Evolutionary conservation across 1,140 invertebrate genomes (phyloP).

Genomic region (Zaprionus capensis): DNA sequence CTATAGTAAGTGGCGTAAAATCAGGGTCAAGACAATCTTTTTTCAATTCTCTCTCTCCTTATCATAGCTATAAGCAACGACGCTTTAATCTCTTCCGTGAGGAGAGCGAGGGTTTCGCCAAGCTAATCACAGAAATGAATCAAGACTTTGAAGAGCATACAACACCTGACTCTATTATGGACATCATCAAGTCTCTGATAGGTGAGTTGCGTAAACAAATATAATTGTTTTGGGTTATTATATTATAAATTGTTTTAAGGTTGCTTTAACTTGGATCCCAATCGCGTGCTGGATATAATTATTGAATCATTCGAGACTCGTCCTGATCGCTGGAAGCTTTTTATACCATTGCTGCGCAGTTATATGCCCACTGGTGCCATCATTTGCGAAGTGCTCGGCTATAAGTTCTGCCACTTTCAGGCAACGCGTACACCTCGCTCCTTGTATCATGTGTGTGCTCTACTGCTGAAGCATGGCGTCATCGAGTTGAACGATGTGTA

Average conservation of each 20-base stretch:
- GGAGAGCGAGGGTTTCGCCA: slow-evolving; percentile 99
- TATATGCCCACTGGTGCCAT: slow-evolving; percentile 94
- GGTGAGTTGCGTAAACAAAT: slow-evolving; percentile 86
- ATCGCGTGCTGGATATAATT: slow-evolving; percentile 97
- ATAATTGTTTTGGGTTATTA: background rate
- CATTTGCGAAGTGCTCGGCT: slow-evolving; percentile 96
- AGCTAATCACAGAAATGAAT: slow-evolving; percentile 98
- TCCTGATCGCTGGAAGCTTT: slow-evolving; percentile 90
- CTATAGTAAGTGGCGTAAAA: slow-evolving; percentile 93
- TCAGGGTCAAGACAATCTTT: background rate
- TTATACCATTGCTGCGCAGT: slow-evolving; percentile 92
- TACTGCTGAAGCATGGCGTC: slow-evolving; percentile 94
- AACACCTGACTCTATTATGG: slow-evolving; percentile 88
- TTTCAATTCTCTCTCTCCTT: background rate
- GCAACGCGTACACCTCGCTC: slow-evolving; percentile 90
- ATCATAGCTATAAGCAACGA: slow-evolving; percentile 97
- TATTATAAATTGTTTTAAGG: slow-evolving; percentile 86
- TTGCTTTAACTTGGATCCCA: slow-evolving; percentile 99
- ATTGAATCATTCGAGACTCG: slow-evolving; percentile 98
- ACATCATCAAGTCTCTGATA: slow-evolving; percentile 96
- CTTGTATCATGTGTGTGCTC: slow-evolving; percentile 94
- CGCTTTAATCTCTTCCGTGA: slow-evolving; percentile 99
- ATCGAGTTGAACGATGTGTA: slow-evolving; percentile 95
- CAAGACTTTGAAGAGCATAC: slow-evolving; percentile 90
- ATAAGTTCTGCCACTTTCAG: slow-evolving; percentile 94